Conservation (phyloP, 2,797 vertebrate species). For the Pogonophryne albipinna region DNA sequence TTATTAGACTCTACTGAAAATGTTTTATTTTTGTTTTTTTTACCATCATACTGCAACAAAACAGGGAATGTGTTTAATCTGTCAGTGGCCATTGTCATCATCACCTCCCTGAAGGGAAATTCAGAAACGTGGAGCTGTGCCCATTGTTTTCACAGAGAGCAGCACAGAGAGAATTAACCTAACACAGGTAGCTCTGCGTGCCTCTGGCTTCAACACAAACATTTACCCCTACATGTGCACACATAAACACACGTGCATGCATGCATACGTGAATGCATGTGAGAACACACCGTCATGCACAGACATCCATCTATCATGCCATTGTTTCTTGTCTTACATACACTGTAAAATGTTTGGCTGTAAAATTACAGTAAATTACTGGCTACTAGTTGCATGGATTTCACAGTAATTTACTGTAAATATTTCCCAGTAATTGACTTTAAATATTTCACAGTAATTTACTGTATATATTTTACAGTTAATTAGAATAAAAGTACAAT, state of each 20-base stretch:
- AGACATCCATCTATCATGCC: constrained; percentile 15
- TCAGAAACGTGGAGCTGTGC: constrained; percentile 52
- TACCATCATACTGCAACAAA: constrained; percentile 28
- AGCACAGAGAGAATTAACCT: constrained; percentile 38
- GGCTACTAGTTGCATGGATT: no score
- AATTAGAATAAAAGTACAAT: no score
- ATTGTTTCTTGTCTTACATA: constrained; percentile 19
- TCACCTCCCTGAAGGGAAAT: constrained; percentile 34
- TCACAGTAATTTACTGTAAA: no score
- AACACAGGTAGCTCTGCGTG: constrained; percentile 54
- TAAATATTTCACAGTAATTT: no score
- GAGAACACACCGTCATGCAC: constrained; percentile 25
- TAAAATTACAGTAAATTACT: no score
- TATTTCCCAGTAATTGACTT: no score
- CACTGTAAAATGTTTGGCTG: no score
- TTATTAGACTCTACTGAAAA: constrained; percentile 21
- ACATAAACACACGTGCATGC: neutral
- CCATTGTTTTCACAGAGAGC: constrained; percentile 62
- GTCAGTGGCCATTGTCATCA: constrained; percentile 57
- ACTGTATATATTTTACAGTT: no score
- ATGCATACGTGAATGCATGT: constrained; percentile 33
- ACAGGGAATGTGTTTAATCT: constrained; percentile 57
- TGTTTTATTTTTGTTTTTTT: neutral
- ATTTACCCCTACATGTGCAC: constrained; percentile 19
- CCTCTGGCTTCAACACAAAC: constrained; percentile 50